A percentile compares a stretch with the other conserved stretches of the same genome.
These are phyloP conservation scores for Spisula subtruncata DNA, from an alignment of 2,888 invertebrate genomes.

Conservation along the genomic window DNA sequence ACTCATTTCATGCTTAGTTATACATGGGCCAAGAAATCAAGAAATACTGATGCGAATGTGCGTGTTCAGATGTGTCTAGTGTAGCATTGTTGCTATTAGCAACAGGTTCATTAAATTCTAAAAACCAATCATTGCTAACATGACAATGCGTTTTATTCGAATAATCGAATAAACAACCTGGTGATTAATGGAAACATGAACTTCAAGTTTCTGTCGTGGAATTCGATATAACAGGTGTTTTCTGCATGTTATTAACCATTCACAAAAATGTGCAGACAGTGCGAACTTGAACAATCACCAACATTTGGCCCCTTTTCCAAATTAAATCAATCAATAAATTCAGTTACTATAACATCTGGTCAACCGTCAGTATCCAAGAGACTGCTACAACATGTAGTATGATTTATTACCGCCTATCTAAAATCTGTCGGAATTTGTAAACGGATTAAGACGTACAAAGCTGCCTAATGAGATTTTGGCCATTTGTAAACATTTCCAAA, in stretches of 20 bases:
- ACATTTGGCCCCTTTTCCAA: background rate
- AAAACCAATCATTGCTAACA: background rate
- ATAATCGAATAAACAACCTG: background rate
- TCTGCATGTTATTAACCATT: background rate
- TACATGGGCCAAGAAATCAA: too few species aligned
- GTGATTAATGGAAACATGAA: background rate
- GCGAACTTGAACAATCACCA: background rate
- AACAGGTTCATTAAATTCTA: background rate
- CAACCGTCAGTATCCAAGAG: constrained; percentile 1
- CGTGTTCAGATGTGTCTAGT: background rate
- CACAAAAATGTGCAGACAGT: background rate
- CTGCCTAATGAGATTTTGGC: constrained; percentile 42
- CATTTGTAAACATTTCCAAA: constrained; percentile 47
- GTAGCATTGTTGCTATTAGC: background rate
- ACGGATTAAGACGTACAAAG: constrained; percentile 23
- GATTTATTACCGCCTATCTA: constrained; percentile 32
- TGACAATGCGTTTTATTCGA: background rate
- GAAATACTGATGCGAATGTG: too few species aligned
- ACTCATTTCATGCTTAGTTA: too few species aligned
- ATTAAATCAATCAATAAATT: constrained; percentile 5
- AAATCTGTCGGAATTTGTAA: constrained; percentile 26
- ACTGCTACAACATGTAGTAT: constrained; percentile 16
- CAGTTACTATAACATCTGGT: constrained; percentile 26
- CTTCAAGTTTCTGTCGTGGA: background rate
- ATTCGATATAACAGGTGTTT: constrained; percentile 12